These are phyloP conservation scores for Drosophila kurseongensis DNA, from an alignment of 1,140 invertebrate species.

Conservation along the genomic window DNA sequence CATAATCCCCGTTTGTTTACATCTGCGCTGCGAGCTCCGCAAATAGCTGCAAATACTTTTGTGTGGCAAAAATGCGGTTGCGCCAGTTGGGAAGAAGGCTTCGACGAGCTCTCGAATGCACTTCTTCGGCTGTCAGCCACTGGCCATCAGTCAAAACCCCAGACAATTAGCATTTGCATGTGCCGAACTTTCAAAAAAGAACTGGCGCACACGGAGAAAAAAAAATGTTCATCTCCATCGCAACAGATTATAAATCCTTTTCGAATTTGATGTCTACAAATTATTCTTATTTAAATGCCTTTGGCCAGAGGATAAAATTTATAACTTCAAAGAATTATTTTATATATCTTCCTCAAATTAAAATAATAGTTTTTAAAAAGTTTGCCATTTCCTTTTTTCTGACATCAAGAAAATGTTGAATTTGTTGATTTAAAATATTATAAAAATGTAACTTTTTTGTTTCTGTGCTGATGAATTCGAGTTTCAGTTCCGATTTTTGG, in stretches of 20 bases:
- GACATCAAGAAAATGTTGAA: too few species aligned
- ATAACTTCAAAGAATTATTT: too few species aligned
- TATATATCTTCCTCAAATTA: too few species aligned
- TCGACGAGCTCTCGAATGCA: constrained; percentile 42
- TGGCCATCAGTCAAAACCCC: constrained; percentile 65
- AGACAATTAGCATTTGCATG: constrained; percentile 71
- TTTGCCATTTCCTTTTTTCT: too few species aligned
- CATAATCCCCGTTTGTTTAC: constrained; percentile 64
- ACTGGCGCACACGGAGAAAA: constrained; percentile 29
- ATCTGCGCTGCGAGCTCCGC: constrained; percentile 48
- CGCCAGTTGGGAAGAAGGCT: constrained; percentile 55
- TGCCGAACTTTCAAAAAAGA: constrained; percentile 66
- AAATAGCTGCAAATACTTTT: constrained; percentile 56
- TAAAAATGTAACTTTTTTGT: background rate
- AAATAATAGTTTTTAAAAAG: too few species aligned
- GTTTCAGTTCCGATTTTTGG: constrained; percentile 26
- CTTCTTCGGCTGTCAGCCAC: constrained; percentile 25
- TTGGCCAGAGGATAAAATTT: too few species aligned
- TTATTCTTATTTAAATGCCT: too few species aligned
- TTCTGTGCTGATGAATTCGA: constrained; percentile 49
- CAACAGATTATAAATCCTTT: background rate
- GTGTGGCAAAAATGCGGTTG: constrained; percentile 61
- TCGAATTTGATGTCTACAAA: too few species aligned
- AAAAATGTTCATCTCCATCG: too few species aligned
- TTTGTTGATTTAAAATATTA: background rate